Conservation (phyloP, 2,888 invertebrate species). For the Orthosia gothica region DNA sequence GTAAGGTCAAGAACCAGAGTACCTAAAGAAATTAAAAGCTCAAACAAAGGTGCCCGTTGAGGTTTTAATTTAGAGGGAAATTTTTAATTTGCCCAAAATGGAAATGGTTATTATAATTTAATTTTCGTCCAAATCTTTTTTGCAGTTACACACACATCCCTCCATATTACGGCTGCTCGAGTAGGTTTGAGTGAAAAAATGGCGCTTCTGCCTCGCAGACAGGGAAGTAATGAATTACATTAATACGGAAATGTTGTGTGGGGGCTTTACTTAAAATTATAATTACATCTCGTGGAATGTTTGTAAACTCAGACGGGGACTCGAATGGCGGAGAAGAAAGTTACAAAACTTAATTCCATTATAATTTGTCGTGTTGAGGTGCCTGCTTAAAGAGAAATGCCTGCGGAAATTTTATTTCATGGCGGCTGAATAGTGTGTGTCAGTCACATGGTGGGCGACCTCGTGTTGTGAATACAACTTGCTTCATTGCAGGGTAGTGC, state of each 20-base stretch:
- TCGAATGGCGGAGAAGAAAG: slow-evolving; percentile 56
- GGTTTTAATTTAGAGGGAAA: no score
- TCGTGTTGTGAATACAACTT: slow-evolving; percentile 64
- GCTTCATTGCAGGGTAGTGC: slow-evolving; percentile 51
- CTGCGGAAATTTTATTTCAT: slow-evolving; percentile 68
- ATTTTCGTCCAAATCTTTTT: slow-evolving; percentile 44
- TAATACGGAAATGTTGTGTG: slow-evolving; percentile 52
- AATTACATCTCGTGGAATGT: slow-evolving; percentile 56
- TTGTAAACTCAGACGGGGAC: slow-evolving; percentile 52
- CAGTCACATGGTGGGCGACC: slow-evolving; percentile 50
- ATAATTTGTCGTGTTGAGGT: slow-evolving; percentile 64
- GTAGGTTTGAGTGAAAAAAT: slow-evolving; percentile 50
- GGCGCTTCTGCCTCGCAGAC: slow-evolving; percentile 32
- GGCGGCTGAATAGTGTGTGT: slow-evolving; percentile 59
- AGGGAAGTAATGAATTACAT: slow-evolving; percentile 58
- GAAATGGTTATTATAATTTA: slow-evolving; percentile 25
- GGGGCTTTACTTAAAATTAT: slow-evolving; percentile 50
- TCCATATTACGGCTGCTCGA: slow-evolving; percentile 10
- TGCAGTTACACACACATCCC: slow-evolving; percentile 24
- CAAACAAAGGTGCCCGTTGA: no score
- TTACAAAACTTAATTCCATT: slow-evolving; percentile 69
- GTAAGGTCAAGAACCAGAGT: no score
- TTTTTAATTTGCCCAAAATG: no score
- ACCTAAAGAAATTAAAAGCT: no score
- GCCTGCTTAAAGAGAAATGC: slow-evolving; percentile 57